Conservation (phyloP, 2,888 invertebrate genomes). For the Agrenia bidenticulata region DNA sequence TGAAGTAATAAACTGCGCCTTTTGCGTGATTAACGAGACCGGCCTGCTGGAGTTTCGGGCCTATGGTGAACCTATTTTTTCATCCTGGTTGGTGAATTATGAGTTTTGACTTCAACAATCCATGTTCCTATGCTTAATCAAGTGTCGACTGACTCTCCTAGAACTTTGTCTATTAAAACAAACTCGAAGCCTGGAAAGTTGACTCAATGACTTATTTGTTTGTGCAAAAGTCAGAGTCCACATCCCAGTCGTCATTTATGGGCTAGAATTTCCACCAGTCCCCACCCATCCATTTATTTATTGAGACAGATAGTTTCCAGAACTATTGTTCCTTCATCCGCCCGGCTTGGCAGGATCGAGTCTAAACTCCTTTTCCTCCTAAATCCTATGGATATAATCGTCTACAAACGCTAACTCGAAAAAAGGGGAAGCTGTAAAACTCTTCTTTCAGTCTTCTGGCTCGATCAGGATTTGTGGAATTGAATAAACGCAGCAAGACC, state of each 20-base stretch:
- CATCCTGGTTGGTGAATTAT: constrained; percentile 48
- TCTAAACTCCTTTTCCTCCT: no score
- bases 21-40: constrained; percentile 47
- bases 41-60: constrained; percentile 20
- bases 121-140: constrained; percentile 51
- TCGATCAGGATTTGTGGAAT: no score
- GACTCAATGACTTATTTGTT: constrained; percentile 51
- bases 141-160: constrained; percentile 43
- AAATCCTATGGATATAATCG: no score
- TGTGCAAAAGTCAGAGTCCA: constrained; percentile 46
- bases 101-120: constrained; percentile 50
- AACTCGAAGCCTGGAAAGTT: constrained; percentile 41
- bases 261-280: constrained; percentile 38
- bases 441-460: no score
- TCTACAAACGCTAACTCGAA: no score
- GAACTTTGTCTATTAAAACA: constrained; percentile 51
- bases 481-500: no score
- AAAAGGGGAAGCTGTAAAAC: no score
- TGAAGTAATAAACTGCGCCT: constrained; percentile 40
- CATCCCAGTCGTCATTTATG: constrained; percentile 45
- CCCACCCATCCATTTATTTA: constrained; percentile 38
- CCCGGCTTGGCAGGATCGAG: no score
- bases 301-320: constrained; percentile 51
- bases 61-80: neutral
- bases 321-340: constrained; percentile 44